phyloP scores from a whole-genome alignment of 30 jellyfish, hydroid and myxozoan species.

The Hydractinia symbiolongicarpus region DNA sequence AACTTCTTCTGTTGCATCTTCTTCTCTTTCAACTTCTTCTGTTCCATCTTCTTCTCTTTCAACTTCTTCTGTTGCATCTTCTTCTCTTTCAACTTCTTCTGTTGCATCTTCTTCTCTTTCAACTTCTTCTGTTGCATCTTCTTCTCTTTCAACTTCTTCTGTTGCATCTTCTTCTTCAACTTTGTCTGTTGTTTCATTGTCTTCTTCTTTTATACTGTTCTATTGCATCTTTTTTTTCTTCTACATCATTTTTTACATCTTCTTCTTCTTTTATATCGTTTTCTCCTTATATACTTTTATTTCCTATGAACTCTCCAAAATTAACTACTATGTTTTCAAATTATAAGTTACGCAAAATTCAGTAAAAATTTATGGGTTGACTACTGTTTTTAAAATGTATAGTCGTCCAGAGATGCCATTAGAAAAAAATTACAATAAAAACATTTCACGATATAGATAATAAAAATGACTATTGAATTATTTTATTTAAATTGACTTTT shows the following conservation, averaged over 20 bases:
- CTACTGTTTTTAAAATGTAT: too few relatives aligned
- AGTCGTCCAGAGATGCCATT: too few relatives aligned
- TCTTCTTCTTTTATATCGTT: background rate
- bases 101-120: background rate
- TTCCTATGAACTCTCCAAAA: background rate
- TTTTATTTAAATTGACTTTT: background rate
- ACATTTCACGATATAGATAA: too few relatives aligned
- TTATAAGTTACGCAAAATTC: too few relatives aligned
- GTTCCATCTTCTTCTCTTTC: background rate
- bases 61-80: constrained; percentile 13
- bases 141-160: background rate
- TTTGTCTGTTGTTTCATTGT: background rate
- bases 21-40: background rate
- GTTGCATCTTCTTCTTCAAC: constrained; percentile 7
- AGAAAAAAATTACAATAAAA: too few relatives aligned
- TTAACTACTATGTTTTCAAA: background rate
- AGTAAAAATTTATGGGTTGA: too few relatives aligned
- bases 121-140: background rate
- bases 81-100: constrained; percentile 6
- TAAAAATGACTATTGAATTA: too few relatives aligned
- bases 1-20: background rate
- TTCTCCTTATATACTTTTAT: background rate
- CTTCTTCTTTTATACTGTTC: background rate
- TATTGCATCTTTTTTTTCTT: background rate
- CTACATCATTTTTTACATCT: background rate